Conservation (phyloP, 2,113 vertebrate genomes). For the Tupaia tana region DNA sequence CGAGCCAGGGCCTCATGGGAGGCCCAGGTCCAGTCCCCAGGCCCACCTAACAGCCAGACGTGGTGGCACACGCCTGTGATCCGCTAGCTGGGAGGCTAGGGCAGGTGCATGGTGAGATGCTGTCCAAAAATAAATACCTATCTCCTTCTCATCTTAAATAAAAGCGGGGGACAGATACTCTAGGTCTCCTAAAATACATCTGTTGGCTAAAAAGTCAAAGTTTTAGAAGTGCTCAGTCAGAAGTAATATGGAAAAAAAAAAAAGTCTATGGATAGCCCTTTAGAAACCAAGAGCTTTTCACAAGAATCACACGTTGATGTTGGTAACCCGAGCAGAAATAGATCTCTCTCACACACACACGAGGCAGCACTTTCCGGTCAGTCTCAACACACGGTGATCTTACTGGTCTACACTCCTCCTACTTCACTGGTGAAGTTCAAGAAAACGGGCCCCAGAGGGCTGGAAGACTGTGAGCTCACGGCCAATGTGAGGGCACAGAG, state of each 20-base stretch:
- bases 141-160: too few relatives aligned
- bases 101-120: too few relatives aligned
- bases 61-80: too few relatives aligned
- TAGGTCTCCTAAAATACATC: background rate
- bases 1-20: too few relatives aligned
- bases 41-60: too few relatives aligned
- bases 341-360: background rate
- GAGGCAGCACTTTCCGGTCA: background rate
- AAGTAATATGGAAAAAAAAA: background rate
- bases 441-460: background rate
- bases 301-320: background rate
- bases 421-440: background rate
- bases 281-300: background rate
- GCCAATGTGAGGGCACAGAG: too few relatives aligned
- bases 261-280: background rate
- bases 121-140: too few relatives aligned
- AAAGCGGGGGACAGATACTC: background rate
- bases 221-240: background rate
- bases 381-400: background rate
- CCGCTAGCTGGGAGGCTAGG: too few relatives aligned
- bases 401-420: background rate
- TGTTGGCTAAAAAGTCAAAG: background rate
- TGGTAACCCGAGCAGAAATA: background rate
- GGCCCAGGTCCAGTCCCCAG: too few relatives aligned
- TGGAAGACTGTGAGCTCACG: too few relatives aligned